A percentile compares a stretch with the other conserved stretches of the same genome.
Evolutionary conservation across 2,888 invertebrate species (phyloP).

Genomic region (Parasteatoda lunata): DNA sequence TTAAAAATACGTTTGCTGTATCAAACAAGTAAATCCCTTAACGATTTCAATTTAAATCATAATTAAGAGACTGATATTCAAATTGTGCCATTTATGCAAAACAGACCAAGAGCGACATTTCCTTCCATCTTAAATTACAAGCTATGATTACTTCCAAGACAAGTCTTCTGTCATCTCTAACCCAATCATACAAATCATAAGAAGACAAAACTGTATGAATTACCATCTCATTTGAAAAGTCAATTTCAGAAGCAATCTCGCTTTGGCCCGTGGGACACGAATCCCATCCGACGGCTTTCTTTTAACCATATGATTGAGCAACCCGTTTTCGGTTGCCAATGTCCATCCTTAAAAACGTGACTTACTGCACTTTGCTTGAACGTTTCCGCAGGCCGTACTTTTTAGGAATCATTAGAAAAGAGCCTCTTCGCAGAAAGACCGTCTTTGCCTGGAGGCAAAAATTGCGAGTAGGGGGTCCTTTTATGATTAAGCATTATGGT

Average conservation of each 20-base stretch:
- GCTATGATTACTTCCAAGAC: too few relatives aligned
- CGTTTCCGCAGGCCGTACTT: slow-evolving; percentile 1
- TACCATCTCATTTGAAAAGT: slow-evolving; percentile 1
- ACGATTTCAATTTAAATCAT: too few relatives aligned
- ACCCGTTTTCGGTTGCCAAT: not conserved
- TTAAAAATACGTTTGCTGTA: too few relatives aligned
- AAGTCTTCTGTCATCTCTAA: too few relatives aligned
- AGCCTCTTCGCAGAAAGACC: slow-evolving; percentile 4
- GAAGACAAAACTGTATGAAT: not conserved
- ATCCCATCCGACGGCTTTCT: not conserved
- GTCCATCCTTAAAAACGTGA: slow-evolving; percentile 44
- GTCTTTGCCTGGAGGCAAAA: slow-evolving; percentile 37
- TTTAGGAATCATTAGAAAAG: slow-evolving; percentile 47
- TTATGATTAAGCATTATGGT: slow-evolving; percentile 52
- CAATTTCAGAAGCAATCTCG: not conserved
- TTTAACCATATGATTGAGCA: slow-evolving; percentile 1
- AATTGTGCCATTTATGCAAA: too few relatives aligned
- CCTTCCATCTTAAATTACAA: too few relatives aligned
- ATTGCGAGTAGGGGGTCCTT: slow-evolving; percentile 28
- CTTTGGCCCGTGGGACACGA: not conserved
- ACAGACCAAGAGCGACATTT: too few relatives aligned
- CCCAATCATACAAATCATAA: too few relatives aligned
- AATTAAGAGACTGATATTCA: too few relatives aligned
- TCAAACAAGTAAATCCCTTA: too few relatives aligned
- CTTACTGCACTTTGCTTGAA: slow-evolving; percentile 16